Base-by-base conservation (phyloP, 2,797 vertebrate species). In the Microcaecilia unicolor region DNA sequence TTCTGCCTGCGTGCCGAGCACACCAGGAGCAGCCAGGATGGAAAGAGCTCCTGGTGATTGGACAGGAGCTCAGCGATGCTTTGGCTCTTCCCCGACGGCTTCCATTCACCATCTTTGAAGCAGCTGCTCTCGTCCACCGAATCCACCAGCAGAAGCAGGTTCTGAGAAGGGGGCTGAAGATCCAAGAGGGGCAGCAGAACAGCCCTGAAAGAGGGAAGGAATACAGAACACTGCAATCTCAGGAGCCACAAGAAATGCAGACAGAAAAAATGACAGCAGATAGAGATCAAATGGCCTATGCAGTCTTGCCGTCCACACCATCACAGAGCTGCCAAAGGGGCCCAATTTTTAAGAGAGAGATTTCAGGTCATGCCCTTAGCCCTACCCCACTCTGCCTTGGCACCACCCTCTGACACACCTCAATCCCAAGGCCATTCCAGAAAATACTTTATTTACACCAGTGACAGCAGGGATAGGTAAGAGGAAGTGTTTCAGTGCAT, bases 21-120 rank as follows among this genome's bases (percentile, higher is more conserved):
- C 35, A 90, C 56, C 19, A 91, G 65, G 21, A 88, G 71, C 47
- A 91, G 63, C 88, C 87, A 89, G 20, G 65, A 31, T 5, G 88
- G 86, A 40, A 91, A 58, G 22, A 84, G 72, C 44, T 83, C 74
- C n/a, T 75, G 71, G 52, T 84, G 69, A 19, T 44, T 51, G 6
- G 72, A 70, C 25, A 90, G 67, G 11, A 91, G 77, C 31, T 83
- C 72, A 1, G 76, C 71, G 15, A 89, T 81, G 45, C 79, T 82
- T 24, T 25, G 11, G n/a, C 67, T 74, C 20, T 29, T 55, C 11
- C 25, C 39, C 11, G 25, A 31, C 5, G 25, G 46, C 13, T 39
- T 52, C 14, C 49, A 25, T 10, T 50, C 16, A 10, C 44, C 63
- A 15, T 39, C 41, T 5, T 31, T 41, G 8, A 34, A 35, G 9